Base-by-base conservation (phyloP, 2,113 vertebrate genomes). In the Nothocercus nigrocapillus region DNA sequence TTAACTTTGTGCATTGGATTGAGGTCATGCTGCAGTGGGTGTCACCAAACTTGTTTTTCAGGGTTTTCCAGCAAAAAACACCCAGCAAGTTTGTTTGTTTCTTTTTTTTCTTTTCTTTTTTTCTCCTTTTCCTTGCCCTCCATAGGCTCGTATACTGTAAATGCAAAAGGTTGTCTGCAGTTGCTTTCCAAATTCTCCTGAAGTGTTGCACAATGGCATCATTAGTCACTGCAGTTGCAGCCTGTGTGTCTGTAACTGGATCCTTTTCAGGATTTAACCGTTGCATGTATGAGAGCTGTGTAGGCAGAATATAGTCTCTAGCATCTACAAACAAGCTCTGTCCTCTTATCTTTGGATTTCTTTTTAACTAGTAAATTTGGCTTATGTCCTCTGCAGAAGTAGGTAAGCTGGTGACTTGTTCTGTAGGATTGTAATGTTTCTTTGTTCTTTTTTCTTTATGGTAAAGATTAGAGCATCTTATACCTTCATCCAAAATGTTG, bases 41-140 rank as follows among this genome's bases (percentile, higher is more conserved):
- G 87, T 95, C 91, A 74, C 85, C 63, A 42, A 73, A 96, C 95
- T 93, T 2, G 96, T 96, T 96, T 85, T 95, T 82, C 91, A 77
- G 89, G 78, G 93, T 94, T 95, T 95, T 95, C 72, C 42, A 40
- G 58, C 54, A 64, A 94, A 58, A 83, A 88, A 89, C 87, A 51
- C 51, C 14, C 85, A n/a, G 3, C 13, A 1, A 62, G 25, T 21
- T 56, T 56, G 5, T 58, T 58, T 32, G 22, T 21, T 56, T 56
- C 9, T 58, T 58, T 32, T 32, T 32, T 30, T 32, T 18, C 19
- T 56, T 10, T 58, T 58, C 32, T 28, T 30, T 28, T 28, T 4
- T 15, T 28, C 16, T 56, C 30, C 54, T 58, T 56, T 54, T 54
- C 15, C 54, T 18, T 87, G 74, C 47, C 19, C 34, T 63, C 44